These are phyloP conservation scores for Phymastichus coffea DNA, from an alignment of 1,140 invertebrate species.

Conservation along the genomic window DNA sequence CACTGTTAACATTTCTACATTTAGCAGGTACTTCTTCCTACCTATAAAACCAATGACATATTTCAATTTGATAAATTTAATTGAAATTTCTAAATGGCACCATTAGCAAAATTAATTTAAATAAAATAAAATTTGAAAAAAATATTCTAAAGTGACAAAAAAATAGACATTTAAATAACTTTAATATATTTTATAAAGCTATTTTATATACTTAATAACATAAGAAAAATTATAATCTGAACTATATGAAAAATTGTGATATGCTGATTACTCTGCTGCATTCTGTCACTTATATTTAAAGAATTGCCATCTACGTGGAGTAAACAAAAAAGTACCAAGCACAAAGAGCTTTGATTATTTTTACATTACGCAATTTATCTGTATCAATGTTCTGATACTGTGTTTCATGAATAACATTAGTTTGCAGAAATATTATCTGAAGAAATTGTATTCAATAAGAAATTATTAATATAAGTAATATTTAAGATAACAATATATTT, in stretches of 20 bases:
- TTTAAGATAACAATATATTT: too few species aligned
- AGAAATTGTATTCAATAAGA: too few species aligned
- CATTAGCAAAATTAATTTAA: too few species aligned
- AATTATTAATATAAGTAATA: too few species aligned
- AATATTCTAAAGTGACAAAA: not conserved
- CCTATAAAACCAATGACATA: too few species aligned
- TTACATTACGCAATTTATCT: conserved; percentile 16
- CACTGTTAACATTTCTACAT: conserved; percentile 44
- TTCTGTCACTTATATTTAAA: not conserved
- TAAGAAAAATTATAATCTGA: not conserved
- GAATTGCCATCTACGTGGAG: not conserved
- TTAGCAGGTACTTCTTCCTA: too few species aligned
- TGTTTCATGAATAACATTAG: not conserved
- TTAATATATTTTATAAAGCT: not conserved
- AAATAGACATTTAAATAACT: not conserved
- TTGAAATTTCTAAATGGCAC: too few species aligned
- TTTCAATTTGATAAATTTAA: too few species aligned
- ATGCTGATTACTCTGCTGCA: not conserved
- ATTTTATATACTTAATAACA: not conserved
- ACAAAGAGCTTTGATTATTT: conserved; percentile 5
- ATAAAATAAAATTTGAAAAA: too few species aligned
- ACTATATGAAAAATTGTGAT: not conserved
- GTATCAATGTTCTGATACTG: not conserved
- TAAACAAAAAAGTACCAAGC: conserved; percentile 7
- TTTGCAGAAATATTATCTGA: not conserved